Evolutionary conservation across 2,113 vertebrate species (phyloP).

Genomic region (Ariopsis seemanni): DNA sequence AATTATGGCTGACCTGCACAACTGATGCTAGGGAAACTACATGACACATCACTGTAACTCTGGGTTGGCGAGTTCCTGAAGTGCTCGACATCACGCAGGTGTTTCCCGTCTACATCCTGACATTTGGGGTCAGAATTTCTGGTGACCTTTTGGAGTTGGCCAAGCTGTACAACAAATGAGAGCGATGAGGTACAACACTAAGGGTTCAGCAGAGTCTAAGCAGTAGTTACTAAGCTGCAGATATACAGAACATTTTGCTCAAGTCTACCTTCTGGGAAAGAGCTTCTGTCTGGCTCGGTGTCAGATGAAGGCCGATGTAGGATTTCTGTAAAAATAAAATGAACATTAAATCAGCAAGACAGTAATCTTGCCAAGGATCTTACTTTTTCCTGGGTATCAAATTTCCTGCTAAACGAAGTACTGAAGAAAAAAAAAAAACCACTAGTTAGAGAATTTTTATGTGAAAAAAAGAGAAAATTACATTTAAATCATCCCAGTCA

Average conservation of each 20-base stretch:
- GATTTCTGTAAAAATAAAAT: slow-evolving; percentile 45
- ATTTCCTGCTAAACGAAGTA: neutral
- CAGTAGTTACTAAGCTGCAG: neutral
- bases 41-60: slow-evolving; percentile 2
- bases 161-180: slow-evolving; percentile 39
- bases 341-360: neutral
- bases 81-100: neutral
- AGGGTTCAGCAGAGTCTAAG: neutral
- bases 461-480: neutral
- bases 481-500: neutral
- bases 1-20: slow-evolving; percentile 31
- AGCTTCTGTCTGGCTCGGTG: slow-evolving; percentile 54
- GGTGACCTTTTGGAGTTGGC: slow-evolving; percentile 41
- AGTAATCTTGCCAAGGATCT: neutral
- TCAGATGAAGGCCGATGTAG: slow-evolving; percentile 50
- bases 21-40: slow-evolving; percentile 24
- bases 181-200: neutral
- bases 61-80: slow-evolving; percentile 22
- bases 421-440: neutral
- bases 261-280: slow-evolving; percentile 52
- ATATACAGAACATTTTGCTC: neutral
- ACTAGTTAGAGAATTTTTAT: neutral
- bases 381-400: neutral
- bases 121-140: slow-evolving; percentile 33
- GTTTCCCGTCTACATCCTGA: slow-evolving; percentile 31